Percentiles rank a stretch among this genome's conserved stretches.
phyloP scores from a whole-genome alignment of 2,113 vertebrate genomes.

The Planiliza haematocheilus region DNA sequence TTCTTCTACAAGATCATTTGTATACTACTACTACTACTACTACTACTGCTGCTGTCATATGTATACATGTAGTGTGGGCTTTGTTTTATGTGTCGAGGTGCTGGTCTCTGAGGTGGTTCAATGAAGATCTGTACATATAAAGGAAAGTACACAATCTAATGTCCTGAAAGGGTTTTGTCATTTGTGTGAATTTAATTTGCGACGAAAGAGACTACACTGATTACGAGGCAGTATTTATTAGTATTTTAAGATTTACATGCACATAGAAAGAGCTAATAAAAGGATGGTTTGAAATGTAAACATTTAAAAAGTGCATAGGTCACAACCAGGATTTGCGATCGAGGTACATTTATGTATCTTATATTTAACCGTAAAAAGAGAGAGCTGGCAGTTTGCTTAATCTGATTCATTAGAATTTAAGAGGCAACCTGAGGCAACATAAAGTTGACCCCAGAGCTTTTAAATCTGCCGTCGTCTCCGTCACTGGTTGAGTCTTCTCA shows the following conservation, averaged over 20 bases:
- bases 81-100: constrained; percentile 84
- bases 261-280: neutral
- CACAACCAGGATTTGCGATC: no score
- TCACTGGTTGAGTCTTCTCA: constrained; percentile 56
- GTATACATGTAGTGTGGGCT: constrained; percentile 79
- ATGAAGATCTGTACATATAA: constrained; percentile 80
- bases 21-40: constrained; percentile 77
- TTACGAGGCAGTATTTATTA: neutral
- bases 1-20: constrained; percentile 84
- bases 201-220: neutral
- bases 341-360: no score
- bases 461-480: neutral
- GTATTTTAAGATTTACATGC: neutral
- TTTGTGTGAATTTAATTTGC: constrained; percentile 25
- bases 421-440: neutral
- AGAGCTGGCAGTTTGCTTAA: no score
- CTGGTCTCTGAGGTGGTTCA: constrained; percentile 73
- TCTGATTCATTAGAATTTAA: no score
- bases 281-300: no score
- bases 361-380: no score
- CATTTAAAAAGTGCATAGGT: no score
- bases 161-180: constrained; percentile 32
- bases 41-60: constrained; percentile 70
- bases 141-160: constrained; percentile 74
- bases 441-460: neutral